phyloP scores from a whole-genome alignment of 1,140 invertebrate species.

The Leptopilina clavipes region DNA sequence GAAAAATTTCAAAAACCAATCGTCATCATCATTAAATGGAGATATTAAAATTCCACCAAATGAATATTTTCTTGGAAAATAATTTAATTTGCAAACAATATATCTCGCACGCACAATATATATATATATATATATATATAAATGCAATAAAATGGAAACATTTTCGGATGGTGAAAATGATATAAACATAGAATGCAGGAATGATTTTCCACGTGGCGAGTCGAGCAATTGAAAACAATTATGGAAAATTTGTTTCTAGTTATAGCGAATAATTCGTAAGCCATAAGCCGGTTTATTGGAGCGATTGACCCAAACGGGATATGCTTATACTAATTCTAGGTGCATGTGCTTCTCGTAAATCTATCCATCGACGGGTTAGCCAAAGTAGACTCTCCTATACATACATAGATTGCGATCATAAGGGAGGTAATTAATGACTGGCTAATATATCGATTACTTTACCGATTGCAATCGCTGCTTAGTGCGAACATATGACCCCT shows the following conservation, averaged over 20 bases:
- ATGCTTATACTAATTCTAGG: conserved; percentile 53
- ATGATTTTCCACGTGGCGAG: neutral
- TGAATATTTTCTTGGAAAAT: too few species aligned
- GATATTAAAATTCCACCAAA: too few species aligned
- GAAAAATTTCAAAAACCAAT: too few species aligned
- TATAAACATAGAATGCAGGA: neutral
- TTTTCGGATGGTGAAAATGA: conserved; percentile 17
- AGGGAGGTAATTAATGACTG: conserved; percentile 63
- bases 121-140: too few species aligned
- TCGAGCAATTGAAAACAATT: conserved; percentile 22
- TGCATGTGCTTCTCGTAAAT: conserved; percentile 54
- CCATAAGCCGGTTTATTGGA: conserved; percentile 44
- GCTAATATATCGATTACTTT: conserved; percentile 67
- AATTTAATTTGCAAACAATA: too few species aligned
- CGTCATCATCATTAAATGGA: too few species aligned
- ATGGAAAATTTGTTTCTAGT: conserved; percentile 31
- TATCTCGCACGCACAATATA: too few species aligned
- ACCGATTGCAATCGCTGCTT: conserved; percentile 58
- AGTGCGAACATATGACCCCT: conserved; percentile 61
- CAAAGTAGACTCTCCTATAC: conserved; percentile 43
- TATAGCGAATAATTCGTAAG: conserved; percentile 31
- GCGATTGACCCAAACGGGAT: conserved; percentile 56
- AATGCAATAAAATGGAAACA: conserved; percentile 4
- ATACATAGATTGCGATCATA: conserved; percentile 59
- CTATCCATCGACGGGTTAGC: conserved; percentile 52